These are phyloP conservation scores for Hemicentrotus pulcherrimus DNA, from an alignment of 35 echinoderm and acorn worm species.

Conservation along the genomic window DNA sequence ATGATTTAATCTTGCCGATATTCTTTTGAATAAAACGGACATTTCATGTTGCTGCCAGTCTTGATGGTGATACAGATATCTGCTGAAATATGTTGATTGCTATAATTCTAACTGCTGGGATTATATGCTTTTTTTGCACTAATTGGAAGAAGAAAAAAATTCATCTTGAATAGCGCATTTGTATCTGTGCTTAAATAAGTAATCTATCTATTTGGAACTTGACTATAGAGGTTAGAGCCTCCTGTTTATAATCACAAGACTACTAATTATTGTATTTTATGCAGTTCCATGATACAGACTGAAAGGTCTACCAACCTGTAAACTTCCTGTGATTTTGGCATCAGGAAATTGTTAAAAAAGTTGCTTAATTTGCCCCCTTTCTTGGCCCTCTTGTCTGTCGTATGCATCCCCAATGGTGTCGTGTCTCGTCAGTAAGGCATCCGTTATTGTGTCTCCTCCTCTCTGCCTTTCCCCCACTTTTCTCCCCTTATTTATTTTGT, in stretches of 20 bases:
- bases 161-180: neutral
- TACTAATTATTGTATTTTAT: neutral
- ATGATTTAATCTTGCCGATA: neutral
- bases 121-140: neutral
- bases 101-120: neutral
- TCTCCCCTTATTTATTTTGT: neutral
- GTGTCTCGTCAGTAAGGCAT: conserved; percentile 26
- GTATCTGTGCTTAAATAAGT: too few species aligned
- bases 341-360: neutral
- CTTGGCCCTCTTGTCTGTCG: neutral
- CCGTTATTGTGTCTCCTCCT: neutral
- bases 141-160: too few species aligned
- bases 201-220: neutral
- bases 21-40: too few species aligned
- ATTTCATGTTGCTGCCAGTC: too few species aligned
- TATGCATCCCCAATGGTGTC: neutral
- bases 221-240: neutral
- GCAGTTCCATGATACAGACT: neutral
- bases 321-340: neutral
- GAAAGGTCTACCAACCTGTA: neutral
- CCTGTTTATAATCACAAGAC: neutral
- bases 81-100: too few species aligned
- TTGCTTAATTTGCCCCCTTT: neutral
- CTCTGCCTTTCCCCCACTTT: neutral
- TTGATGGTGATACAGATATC: too few species aligned